Evolutionary conservation across 2,888 invertebrate species (phyloP).

Genomic region (Ormia ochracea): DNA sequence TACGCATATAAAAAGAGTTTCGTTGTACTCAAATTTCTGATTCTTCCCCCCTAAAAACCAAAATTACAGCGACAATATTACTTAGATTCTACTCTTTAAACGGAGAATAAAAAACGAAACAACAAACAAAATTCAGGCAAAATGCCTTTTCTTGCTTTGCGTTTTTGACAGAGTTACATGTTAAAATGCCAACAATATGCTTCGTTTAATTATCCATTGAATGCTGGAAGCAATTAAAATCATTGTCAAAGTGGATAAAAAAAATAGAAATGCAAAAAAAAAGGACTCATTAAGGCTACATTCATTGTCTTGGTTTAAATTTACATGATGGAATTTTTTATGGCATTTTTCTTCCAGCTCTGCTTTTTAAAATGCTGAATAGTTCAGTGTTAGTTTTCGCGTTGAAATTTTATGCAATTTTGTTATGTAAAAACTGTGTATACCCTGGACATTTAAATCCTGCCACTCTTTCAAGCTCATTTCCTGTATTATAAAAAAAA

Average conservation of each 20-base stretch:
- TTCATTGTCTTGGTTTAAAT: not conserved
- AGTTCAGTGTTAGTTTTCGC: too few species aligned
- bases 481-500: too few species aligned
- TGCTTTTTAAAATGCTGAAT: too few species aligned
- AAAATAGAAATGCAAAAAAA: not conserved
- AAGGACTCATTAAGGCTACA: not conserved
- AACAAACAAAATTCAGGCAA: too few species aligned
- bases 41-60: not conserved
- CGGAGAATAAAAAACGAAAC: too few species aligned
- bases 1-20: not conserved
- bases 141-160: not conserved
- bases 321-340: too few species aligned
- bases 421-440: too few species aligned
- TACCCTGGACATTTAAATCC: too few species aligned
- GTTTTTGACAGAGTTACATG: conserved; percentile 1
- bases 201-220: conserved; percentile 53
- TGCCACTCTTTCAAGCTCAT: too few species aligned
- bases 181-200: conserved; percentile 55
- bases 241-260: conserved; percentile 47
- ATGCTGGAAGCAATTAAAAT: conserved; percentile 59
- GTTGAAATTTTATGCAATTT: too few species aligned
- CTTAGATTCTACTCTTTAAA: not conserved
- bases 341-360: too few species aligned
- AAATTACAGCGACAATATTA: not conserved
- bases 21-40: not conserved